Evolutionary conservation across 2,113 vertebrate species (phyloP), one percentile per base, ranked within the genome.

Genomic region (Rhea pennata): DNA sequence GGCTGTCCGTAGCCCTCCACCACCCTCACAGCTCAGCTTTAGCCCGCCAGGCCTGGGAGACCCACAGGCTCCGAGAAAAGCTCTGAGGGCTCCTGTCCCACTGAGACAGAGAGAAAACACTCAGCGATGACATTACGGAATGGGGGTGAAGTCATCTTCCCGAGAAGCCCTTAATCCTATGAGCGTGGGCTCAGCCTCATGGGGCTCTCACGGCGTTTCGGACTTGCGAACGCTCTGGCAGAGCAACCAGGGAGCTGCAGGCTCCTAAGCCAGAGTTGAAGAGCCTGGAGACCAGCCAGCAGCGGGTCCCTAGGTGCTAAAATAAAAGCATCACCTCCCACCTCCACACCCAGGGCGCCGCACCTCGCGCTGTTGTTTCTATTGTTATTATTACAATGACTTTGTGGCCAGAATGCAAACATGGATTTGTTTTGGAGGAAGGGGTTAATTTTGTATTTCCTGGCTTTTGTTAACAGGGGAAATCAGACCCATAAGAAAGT

Each of bases 371-470:
- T 84, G 53, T 14, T 66, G 74, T 86, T 96, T 80, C 95, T 96
- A 90, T 96, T 96, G 90, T 95, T 75, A 10, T 39, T 72, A 42
- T 33, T 50, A 86, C 89, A 96, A 97, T 92, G 89, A 64, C 90
- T 44, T 10, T 89, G 77, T 13, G 77, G 79, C 46, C 69, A 3
- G 5, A 24, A 19, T 4, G 67, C 87, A 15, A 67, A 69, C 59
- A 44, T 0, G 5, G 84, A 29, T 83, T 81, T 95, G 82, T 95
- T 97, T 80, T 15, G 54, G 84, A 95, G 81, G 86, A 92, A 95
- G 51, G 96, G 95, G 96, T 97, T 96, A 97, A 96, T 92, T 96
- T 94, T 92, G 79, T 76, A 15, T 94, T 93, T 97, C 97, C 97
- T 94, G 76, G 73, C 90, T 96, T 96, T 97, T 97, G 92, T 97